These are phyloP conservation scores for Amphiura filiformis DNA, from an alignment of 35 echinoderm and acorn worm genomes.

Conservation along the genomic window DNA sequence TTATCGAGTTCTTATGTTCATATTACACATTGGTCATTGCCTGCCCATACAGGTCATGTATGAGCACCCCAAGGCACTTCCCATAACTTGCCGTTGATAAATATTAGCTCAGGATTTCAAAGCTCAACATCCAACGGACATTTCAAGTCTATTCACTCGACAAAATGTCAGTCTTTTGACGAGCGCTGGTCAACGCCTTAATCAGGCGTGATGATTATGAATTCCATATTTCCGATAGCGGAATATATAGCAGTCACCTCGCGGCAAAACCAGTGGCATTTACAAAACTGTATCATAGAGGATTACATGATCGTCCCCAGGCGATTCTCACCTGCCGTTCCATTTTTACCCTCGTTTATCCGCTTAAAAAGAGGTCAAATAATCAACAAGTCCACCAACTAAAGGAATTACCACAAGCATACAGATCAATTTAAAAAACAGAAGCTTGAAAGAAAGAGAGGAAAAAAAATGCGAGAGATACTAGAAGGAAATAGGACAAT, in stretches of 20 bases:
- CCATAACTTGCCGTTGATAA: neutral
- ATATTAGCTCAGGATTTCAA: no score
- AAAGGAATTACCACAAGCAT: constrained; percentile 4
- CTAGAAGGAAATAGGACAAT: no score
- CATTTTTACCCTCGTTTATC: constrained; percentile 9
- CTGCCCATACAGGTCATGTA: neutral
- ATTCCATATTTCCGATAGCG: constrained; percentile 11
- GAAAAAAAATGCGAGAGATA: neutral
- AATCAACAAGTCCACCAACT: neutral
- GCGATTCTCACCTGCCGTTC: neutral
- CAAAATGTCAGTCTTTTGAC: neutral
- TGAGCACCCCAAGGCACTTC: no score
- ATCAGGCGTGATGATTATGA: neutral
- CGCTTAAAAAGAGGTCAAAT: neutral
- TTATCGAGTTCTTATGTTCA: no score
- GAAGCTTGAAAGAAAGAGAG: neutral
- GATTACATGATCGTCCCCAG: neutral
- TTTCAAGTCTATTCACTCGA: neutral
- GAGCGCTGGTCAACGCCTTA: neutral
- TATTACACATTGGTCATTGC: neutral
- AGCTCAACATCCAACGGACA: neutral
- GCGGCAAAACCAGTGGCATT: neutral
- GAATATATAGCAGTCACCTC: neutral
- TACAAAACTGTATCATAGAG: neutral
- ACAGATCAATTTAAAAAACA: constrained; percentile 1